Evolutionary conservation across 2,888 invertebrate genomes (phyloP).

Genomic region (Cheilosia soror): DNA sequence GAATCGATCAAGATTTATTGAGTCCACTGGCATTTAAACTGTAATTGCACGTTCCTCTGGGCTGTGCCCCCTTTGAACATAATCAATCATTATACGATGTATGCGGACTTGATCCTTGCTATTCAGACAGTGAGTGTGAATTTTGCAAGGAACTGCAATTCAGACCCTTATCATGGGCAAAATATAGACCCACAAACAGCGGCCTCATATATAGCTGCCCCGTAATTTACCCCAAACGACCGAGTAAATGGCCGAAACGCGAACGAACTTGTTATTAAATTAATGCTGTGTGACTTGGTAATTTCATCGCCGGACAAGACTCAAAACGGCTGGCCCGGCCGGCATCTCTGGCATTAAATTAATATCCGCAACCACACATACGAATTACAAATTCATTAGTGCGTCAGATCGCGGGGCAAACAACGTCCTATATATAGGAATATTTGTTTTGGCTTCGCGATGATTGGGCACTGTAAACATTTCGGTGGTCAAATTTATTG

Average conservation of each 20-base stretch:
- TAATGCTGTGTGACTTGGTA: slow-evolving; percentile 19
- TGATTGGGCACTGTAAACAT: slow-evolving; percentile 67
- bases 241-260: slow-evolving; percentile 10
- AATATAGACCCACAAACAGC: neutral
- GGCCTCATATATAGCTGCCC: neutral
- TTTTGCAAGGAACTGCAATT: neutral
- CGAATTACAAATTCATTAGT: slow-evolving; percentile 69
- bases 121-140: neutral
- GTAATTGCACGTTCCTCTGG: slow-evolving; percentile 36
- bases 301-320: slow-evolving; percentile 24
- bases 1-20: slow-evolving; percentile 65
- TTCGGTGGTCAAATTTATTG: slow-evolving; percentile 58
- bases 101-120: neutral
- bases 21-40: slow-evolving; percentile 45
- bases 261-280: slow-evolving; percentile 45
- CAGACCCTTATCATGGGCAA: neutral
- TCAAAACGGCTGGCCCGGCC: slow-evolving; percentile 2
- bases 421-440: slow-evolving; percentile 24
- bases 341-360: slow-evolving; percentile 32
- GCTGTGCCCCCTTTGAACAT: slow-evolving; percentile 22
- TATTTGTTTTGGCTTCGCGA: slow-evolving; percentile 57
- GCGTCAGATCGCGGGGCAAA: slow-evolving; percentile 23
- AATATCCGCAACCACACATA: slow-evolving; percentile 31
- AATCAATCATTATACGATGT: slow-evolving; percentile 36
- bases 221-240: slow-evolving; percentile 18